Evolutionary conservation across 2,888 invertebrate species (phyloP), one percentile per base, ranked within the genome.

Genomic region (Thera britannica): DNA sequence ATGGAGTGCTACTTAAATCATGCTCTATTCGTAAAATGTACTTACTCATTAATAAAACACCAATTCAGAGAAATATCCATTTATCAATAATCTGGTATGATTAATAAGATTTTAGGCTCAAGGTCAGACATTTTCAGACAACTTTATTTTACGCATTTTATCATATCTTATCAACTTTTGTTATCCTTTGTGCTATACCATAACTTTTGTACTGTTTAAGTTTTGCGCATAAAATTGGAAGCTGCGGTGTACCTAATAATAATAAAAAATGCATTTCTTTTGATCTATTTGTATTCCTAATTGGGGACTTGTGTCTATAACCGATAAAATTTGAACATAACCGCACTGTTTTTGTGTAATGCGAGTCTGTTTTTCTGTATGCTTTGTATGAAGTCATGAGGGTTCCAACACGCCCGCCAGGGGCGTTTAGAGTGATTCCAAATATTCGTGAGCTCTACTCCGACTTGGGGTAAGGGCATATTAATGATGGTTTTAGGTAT

Each of bases 81-180:
- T 35, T 58, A 3, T 23, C 23, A 9, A 65, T 58, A 58, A 52
- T 65, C 65, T 65, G 65, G 65, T 60, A 60, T 49, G 49, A 55
- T 38, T 46, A 36, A 46, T 46, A 41, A 35, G n/a, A 12, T 41
- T 58, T 58, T 64, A 46, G 55, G 38, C 59, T 65, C 58, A 55
- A 59, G 34, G 54, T 23, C 54, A n/a, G 49, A 46, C 55, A 65
- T 65, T 59, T 49, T 52, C n/a, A 54, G 41, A 12, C 41, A 12
- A 60, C 44, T 52, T 11, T 52, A 11, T 61, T 61, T 61, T 35
- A 61, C 44, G 44, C 59, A 59, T 59, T 59, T 59, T 51, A 59
- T 38, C 34, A 5, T 51, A 34, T 34, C 12, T 52, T 52, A 60
- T 60, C 60, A 60, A 52, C 41, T 52, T 59, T 38, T 35, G 49